Evolutionary conservation across 37 sponge, comb jelly and placozoan species (phyloP), one percentile per base, ranked within the genome.

Genomic region (Spongilla lacustris): DNA sequence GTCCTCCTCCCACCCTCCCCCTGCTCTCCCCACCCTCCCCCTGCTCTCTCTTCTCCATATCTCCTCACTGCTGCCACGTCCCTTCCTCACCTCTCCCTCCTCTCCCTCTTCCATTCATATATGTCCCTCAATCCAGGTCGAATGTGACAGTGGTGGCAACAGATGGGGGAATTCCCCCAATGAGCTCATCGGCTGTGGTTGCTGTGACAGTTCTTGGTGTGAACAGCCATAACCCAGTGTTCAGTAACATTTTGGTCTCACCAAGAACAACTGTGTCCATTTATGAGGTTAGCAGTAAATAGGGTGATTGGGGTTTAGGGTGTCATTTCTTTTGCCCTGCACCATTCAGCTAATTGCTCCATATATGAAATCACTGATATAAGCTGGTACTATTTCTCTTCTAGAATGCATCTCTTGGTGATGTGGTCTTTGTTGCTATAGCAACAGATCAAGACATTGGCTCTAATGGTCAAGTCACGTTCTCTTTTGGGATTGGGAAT

Each of bases 371-470:
- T n/a, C n/a, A n/a, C n/a, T n/a, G n/a, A n/a, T n/a, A n/a, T n/a
- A n/a, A n/a, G n/a, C n/a, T n/a, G n/a, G n/a, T n/a, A n/a, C n/a
- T 58, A 12, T 13, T 28, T 75, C n/a, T 28, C 76, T 24, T 33
- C 10, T 71, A 88, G 88, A 49, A 33, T 28, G 26, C 83, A 24
- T 13, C 4, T 35, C 12, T 25, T 36, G 78, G 77, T 13, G 76
- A 68, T 41, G 36, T n/a, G 2, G 46, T 90, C 3, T 90, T 68
- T 69, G 35, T 24, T 2, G 82, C 84, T 24, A 75, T 77, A 48
- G 91, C 91, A 14, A 85, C 77, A 2, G 91, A 90, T 90, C 35
- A 21, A 5, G 90, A 89, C 68, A 30, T 37, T n/a, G 91, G 85
- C 22, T 23, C 36, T n/a, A 85, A 81, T 85, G 91, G 68, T 22